Base-by-base conservation (phyloP, 2,888 invertebrate genomes). In the Eupithecia abbreviata region DNA sequence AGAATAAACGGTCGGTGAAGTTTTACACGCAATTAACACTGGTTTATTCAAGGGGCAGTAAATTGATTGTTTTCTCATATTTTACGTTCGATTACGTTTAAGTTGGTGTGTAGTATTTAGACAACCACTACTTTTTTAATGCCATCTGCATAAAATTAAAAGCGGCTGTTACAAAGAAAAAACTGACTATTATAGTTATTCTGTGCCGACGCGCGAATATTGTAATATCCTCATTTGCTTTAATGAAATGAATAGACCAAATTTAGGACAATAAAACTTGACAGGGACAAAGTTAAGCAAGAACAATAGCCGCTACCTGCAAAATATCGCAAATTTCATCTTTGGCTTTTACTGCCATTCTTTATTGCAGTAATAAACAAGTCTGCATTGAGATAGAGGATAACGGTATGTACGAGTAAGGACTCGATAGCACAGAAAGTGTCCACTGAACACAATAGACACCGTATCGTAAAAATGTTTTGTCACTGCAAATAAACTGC, bases 251-350 rank as follows among this genome's bases (percentile, higher is more conserved):
- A 84, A 76, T 80, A 79, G 84, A 81, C 76, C 82, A 85, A 69
- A 88, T 84, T 85, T 79, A 81, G 80, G 83, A 67, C 84, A 84
- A 82, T 85, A 82, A 84, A 83, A 86, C 77, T 79, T 77, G 82
- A 75, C 76, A 80, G 72, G 77, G 83, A 77, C 81, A 49, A 72
- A 62, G 67, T 58, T 73, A 74, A 75, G 80, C 81, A 81, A 72
- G 73, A 80, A 78, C 75, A 77, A 71, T 77, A 80, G 81, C 74
- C 74, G 78, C 45, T 75, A 79, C 78, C 78, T 80, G 77, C 80
- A 81, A 81, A 83, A 77, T 77, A 68, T 72, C 74, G 83, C 83
- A 65, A 85, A 85, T 79, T 79, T 77, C 72, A 75, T 75, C 67
- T 77, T 71, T 45, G 41, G 74, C 69, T 80, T 82, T 82, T 81